These are phyloP conservation scores for Epizoanthus stellaris DNA, from an alignment of 92 coral and sea anemone species.

Conservation along the genomic window DNA sequence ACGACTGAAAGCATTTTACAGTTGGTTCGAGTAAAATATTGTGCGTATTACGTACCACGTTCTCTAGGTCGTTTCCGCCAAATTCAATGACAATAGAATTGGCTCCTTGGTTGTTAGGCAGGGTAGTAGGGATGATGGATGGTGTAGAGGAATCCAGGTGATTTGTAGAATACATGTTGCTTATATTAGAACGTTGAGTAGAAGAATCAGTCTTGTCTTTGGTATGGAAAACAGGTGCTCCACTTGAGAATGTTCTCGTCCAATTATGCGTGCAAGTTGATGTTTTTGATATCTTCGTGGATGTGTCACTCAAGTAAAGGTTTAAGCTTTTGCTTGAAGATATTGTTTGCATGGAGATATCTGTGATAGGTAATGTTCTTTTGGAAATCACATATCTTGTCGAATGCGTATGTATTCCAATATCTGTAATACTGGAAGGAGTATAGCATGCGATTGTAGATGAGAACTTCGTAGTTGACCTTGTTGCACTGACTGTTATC, in stretches of 20 bases:
- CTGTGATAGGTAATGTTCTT: not conserved
- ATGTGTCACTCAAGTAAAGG: not conserved
- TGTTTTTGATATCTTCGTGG: not conserved
- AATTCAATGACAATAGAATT: conserved; percentile 14
- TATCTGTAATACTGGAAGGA: not conserved
- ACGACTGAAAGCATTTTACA: too few species aligned
- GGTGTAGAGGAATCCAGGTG: not conserved
- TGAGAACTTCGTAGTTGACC: not conserved
- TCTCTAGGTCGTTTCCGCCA: not conserved
- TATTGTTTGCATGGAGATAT: not conserved
- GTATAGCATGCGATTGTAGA: not conserved
- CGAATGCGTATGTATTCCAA: too few species aligned
- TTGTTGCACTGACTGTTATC: not conserved
- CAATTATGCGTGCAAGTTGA: not conserved
- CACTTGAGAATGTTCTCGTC: not conserved
- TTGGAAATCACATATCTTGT: too few species aligned
- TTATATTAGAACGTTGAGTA: not conserved
- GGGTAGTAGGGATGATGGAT: not conserved
- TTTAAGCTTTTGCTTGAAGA: not conserved
- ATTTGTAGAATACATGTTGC: not conserved
- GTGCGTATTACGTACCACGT: not conserved
- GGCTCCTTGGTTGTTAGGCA: not conserved
- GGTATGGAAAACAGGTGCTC: not conserved
- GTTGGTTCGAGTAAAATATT: too few species aligned
- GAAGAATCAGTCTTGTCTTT: not conserved